Conservation (phyloP, 1,140 invertebrate species). For the Stratiolaelaps scimitus region DNA sequence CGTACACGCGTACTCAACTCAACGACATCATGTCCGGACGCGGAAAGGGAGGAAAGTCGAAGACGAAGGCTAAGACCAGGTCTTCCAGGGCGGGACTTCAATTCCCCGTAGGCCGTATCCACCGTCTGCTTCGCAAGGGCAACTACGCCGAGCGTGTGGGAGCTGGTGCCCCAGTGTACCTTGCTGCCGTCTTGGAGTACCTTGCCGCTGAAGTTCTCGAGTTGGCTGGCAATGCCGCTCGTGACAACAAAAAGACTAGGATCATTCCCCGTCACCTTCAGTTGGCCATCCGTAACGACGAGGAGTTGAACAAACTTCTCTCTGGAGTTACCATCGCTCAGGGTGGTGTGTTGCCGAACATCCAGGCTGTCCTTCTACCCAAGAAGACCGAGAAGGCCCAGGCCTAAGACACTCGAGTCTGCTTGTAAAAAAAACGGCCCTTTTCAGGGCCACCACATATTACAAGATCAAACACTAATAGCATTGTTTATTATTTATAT, state of each 20-base stretch:
- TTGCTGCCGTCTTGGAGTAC: slow-evolving; percentile 51
- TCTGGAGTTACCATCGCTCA: slow-evolving; percentile 65
- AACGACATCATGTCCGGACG: neutral
- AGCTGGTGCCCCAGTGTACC: slow-evolving; percentile 52
- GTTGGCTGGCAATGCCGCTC: slow-evolving; percentile 61
- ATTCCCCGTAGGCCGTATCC: slow-evolving; percentile 45
- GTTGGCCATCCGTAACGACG: slow-evolving; percentile 67
- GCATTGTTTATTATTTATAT: too few species aligned
- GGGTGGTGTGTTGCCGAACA: slow-evolving; percentile 65
- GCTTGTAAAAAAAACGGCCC: slow-evolving; percentile 20
- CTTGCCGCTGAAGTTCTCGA: slow-evolving; percentile 59
- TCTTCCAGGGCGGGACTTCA: slow-evolving; percentile 44
- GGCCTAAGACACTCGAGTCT: neutral
- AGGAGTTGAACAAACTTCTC: slow-evolving; percentile 63
- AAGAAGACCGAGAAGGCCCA: slow-evolving; percentile 48
- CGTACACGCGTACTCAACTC: too few species aligned
- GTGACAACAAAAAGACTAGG: slow-evolving; percentile 49
- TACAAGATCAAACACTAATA: too few species aligned
- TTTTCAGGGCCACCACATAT: too few species aligned
- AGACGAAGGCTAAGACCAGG: slow-evolving; percentile 38
- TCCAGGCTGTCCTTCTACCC: slow-evolving; percentile 55
- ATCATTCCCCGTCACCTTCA: slow-evolving; percentile 68
- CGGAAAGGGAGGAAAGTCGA: too few species aligned
- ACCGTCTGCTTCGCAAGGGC: slow-evolving; percentile 42
- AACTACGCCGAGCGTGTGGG: slow-evolving; percentile 38